A percentile compares a stretch with the other conserved stretches of the same genome.
These are phyloP conservation scores for Diuraphis noxia DNA, from an alignment of 1,140 invertebrate species.

Conservation along the genomic window DNA sequence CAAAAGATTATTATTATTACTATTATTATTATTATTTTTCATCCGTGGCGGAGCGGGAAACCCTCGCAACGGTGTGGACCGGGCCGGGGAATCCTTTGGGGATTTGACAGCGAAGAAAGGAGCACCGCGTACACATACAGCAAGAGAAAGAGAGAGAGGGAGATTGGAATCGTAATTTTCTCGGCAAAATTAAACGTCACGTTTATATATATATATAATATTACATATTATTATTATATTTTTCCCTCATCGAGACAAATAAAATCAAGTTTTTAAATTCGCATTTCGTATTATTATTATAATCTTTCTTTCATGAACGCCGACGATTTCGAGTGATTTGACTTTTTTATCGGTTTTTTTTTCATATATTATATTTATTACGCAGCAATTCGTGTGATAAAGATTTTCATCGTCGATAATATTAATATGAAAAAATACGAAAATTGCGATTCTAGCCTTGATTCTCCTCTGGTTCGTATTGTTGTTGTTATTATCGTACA, in stretches of 20 bases:
- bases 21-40: neutral
- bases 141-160: neutral
- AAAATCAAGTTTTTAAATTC: slow-evolving; percentile 33
- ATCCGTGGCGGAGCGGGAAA: neutral
- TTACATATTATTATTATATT: slow-evolving; percentile 42
- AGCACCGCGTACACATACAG: neutral
- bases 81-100: neutral
- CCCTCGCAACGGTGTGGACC: neutral
- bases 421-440: neutral
- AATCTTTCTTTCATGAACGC: neutral
- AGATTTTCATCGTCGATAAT: slow-evolving; percentile 10
- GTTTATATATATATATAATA: neutral
- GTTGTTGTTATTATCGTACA: neutral
- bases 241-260: slow-evolving; percentile 58
- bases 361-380: neutral
- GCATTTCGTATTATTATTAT: slow-evolving; percentile 55
- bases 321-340: neutral
- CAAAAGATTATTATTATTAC: slow-evolving; percentile 21
- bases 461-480: neutral
- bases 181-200: slow-evolving; percentile 17
- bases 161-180: slow-evolving; percentile 53
- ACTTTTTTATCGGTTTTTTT: slow-evolving; percentile 13
- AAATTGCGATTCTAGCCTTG: neutral
- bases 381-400: neutral
- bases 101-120: neutral